These are phyloP conservation scores for Nestor notabilis DNA, from an alignment of 2,113 vertebrate genomes.

Conservation along the genomic window DNA sequence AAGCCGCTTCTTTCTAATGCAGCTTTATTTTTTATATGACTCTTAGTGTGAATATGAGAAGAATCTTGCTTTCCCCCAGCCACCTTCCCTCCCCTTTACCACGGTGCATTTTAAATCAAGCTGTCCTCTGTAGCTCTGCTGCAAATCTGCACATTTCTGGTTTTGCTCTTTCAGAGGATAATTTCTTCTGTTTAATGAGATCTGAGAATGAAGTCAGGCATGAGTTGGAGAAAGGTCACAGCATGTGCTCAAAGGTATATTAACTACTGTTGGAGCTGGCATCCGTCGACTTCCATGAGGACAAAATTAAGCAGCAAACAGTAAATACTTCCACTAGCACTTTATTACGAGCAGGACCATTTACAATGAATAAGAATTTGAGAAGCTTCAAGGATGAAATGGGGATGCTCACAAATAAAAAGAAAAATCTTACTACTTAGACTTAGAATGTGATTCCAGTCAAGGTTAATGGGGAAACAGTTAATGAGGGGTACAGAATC, in stretches of 20 bases:
- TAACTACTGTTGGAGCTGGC: conserved; percentile 73
- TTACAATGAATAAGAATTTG: conserved; percentile 79
- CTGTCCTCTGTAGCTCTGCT: conserved; percentile 67
- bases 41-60: background rate
- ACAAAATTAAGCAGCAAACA: conserved; percentile 82
- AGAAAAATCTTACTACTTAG: conserved; percentile 67
- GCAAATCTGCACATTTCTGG: conserved; percentile 73
- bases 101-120: conserved; percentile 72
- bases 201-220: conserved; percentile 84
- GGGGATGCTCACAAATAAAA: conserved; percentile 74
- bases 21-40: conserved; percentile 6
- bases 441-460: conserved; percentile 69
- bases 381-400: conserved; percentile 77
- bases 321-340: conserved; percentile 77
- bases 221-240: conserved; percentile 82
- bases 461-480: conserved; percentile 81
- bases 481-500: conserved; percentile 81
- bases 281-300: conserved; percentile 73
- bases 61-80: background rate
- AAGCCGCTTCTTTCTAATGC: background rate
- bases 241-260: conserved; percentile 80
- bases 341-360: conserved; percentile 79
- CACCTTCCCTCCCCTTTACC: background rate
- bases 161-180: conserved; percentile 80
- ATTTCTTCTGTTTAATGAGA: conserved; percentile 84